Evolutionary conservation across 2,113 vertebrate genomes (phyloP).

Genomic region (Carollia perspicillata): DNA sequence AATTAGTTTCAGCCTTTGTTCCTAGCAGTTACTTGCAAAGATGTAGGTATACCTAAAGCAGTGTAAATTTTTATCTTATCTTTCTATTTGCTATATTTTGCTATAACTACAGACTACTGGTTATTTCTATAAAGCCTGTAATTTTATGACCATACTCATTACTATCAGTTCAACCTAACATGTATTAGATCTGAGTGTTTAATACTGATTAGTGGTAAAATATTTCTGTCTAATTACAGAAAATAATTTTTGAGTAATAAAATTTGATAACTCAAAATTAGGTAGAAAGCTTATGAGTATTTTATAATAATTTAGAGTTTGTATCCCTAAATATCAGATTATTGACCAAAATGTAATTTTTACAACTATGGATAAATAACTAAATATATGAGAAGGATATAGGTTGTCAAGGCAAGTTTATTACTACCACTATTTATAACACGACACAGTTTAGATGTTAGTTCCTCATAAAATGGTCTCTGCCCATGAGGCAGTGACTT

Average conservation of each 20-base stretch:
- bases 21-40: not conserved
- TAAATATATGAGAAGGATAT: not conserved
- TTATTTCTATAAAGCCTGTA: not conserved
- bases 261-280: not conserved
- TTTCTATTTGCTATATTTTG: not conserved
- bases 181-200: not conserved
- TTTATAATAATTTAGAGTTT: not conserved
- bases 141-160: not conserved
- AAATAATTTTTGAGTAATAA: not conserved
- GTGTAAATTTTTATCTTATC: not conserved
- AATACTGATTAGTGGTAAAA: not conserved
- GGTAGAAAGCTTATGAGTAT: not conserved
- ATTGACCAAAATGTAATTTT: not conserved
- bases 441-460: not conserved
- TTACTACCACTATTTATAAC: not conserved
- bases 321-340: not conserved
- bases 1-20: not conserved
- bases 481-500: not conserved
- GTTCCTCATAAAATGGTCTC: not conserved
- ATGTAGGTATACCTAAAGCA: not conserved
- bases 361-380: not conserved
- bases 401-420: not conserved
- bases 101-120: not conserved
- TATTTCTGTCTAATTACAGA: not conserved
- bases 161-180: not conserved